Evolutionary conservation across 53 echinoderm and acorn worm genomes (phyloP), one percentile per base, ranked within the genome.

Genomic region (Arbacia lixula): DNA sequence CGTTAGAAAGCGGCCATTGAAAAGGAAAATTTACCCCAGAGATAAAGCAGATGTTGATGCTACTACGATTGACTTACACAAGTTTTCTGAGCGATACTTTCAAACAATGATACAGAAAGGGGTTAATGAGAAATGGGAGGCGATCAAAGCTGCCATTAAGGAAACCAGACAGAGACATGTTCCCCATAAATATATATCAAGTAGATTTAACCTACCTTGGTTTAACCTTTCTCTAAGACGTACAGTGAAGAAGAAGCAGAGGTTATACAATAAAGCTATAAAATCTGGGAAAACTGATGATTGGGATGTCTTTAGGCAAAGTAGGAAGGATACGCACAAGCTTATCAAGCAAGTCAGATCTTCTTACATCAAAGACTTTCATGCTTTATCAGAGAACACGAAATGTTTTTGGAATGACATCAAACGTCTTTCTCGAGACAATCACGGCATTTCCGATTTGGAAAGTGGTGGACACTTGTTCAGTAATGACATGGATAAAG

Each of bases 11-110:
- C 50, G 65, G 16, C 75, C 53, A 60, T 29, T 73, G n/a, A 72
- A 73, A 29, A 40, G 86, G 8, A 86, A 74, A 10, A 36, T 86
- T 49, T 76, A 62, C 33, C 50, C 75, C 41, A 42, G 76, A 24
- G 29, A 76, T 20, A 65, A 72, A 71, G 86, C 86, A 29, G 86
- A 86, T 50, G 73, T 73, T 42, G 46, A 75, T 33, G 36, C 36
- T 11, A 60, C 75, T 24, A 63, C 40, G 5, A 26, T 62, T 19
- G 52, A 20, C 0, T 26, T 86, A 9, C 32, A 63, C 8, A 49
- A 40, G 16, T 76, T 86, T 63, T 24, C 75, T n/a, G 43, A 62
- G 14, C 1, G 32, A 28, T 86, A 68, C 34, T 63, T 75, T 17
- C 43, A 84, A 20, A 68, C 27, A 32, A 68, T 34, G 39, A 19